phyloP scores from a whole-genome alignment of 2,797 vertebrate genomes.

The Pantherophis vulpinus region DNA sequence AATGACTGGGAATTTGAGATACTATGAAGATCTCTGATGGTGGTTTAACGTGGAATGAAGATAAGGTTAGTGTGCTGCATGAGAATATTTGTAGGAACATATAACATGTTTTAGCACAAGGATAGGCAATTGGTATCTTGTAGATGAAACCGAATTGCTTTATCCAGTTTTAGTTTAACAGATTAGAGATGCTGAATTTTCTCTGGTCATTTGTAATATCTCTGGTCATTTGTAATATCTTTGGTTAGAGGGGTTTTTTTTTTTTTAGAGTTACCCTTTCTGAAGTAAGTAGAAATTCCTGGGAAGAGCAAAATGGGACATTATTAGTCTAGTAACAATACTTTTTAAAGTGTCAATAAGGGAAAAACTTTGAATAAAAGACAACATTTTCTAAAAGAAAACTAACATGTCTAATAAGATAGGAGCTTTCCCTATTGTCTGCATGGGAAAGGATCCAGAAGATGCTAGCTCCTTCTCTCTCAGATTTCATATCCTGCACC shows the following conservation, averaged over 20 bases:
- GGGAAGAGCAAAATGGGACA: background rate
- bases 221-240: background rate
- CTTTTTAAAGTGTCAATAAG: background rate
- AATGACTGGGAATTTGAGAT: background rate
- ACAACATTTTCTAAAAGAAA: background rate
- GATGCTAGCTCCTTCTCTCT: background rate
- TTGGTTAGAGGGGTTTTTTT: background rate
- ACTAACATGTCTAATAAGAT: background rate
- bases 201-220: background rate
- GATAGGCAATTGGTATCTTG: background rate
- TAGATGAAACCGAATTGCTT: background rate
- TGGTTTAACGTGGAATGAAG: background rate
- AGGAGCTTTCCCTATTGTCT: background rate
- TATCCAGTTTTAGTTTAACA: background rate
- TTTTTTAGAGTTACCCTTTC: background rate
- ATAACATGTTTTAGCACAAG: background rate
- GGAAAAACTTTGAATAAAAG: background rate
- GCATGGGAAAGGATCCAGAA: background rate
- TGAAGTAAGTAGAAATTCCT: background rate
- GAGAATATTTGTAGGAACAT: background rate
- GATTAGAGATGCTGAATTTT: background rate
- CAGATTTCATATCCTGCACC: background rate
- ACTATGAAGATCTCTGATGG: background rate
- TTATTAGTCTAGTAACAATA: background rate
- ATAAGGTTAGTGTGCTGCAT: background rate